Conservation (phyloP, 2,888 invertebrate genomes). For the Escarpia spicata region DNA sequence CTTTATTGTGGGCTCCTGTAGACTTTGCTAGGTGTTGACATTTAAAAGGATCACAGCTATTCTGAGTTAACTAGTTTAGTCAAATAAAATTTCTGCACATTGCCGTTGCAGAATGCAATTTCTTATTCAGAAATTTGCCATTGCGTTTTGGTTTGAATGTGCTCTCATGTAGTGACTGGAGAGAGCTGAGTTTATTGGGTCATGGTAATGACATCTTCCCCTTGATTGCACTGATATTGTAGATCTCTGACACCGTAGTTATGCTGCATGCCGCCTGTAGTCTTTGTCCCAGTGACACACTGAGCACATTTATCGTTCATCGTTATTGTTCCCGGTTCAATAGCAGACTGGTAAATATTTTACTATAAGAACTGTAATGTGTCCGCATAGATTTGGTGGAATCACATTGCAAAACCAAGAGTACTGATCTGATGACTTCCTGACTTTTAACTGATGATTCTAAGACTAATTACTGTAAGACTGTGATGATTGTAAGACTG, state of each 20-base stretch:
- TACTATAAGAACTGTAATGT: neutral
- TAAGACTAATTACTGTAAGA: too few species aligned
- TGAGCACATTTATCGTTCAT: neutral
- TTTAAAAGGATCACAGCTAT: neutral
- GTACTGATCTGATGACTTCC: neutral
- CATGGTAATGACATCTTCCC: neutral
- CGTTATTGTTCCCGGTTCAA: neutral
- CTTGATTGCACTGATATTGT: neutral
- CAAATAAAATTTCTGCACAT: neutral
- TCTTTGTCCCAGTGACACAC: neutral
- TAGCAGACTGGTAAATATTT: neutral
- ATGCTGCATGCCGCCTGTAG: neutral
- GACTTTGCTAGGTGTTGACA: neutral
- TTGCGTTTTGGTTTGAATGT: neutral
- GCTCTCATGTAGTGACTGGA: neutral
- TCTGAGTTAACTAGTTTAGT: neutral
- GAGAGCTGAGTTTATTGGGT: neutral
- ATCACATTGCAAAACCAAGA: neutral
- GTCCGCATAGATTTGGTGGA: neutral
- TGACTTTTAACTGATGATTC: neutral
- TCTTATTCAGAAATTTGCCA: neutral
- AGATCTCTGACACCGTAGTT: neutral
- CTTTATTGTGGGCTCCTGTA: neutral
- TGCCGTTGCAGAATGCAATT: neutral
- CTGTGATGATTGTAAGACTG: too few species aligned